phyloP scores from a whole-genome alignment of 1,140 invertebrate genomes.

The Drosophila suzukii region DNA sequence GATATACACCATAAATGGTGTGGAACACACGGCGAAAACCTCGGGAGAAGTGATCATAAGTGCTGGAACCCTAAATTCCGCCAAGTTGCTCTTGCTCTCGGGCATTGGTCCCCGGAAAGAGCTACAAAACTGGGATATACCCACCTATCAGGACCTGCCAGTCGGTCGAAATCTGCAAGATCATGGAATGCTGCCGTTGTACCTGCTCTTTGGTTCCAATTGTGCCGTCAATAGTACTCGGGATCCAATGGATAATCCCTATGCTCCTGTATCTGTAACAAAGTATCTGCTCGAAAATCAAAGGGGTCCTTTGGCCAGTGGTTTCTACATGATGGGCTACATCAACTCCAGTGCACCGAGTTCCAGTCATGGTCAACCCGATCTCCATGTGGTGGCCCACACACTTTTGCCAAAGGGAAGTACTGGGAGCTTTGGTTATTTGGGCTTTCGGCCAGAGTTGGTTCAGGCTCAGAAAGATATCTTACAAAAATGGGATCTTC shows the following conservation, averaged over 20 bases:
- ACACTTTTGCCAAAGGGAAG: slow-evolving; percentile 76
- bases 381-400: slow-evolving; percentile 72
- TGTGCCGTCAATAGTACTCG: slow-evolving; percentile 43
- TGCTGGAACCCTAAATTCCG: slow-evolving; percentile 86
- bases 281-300: slow-evolving; percentile 49
- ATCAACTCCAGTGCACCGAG: slow-evolving; percentile 65
- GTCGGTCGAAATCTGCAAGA: slow-evolving; percentile 90
- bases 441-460: slow-evolving; percentile 77
- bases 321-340: slow-evolving; percentile 78
- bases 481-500: slow-evolving; percentile 77
- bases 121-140: slow-evolving; percentile 84
- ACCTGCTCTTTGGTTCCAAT: slow-evolving; percentile 22
- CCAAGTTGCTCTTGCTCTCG: slow-evolving; percentile 87
- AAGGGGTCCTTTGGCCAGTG: slow-evolving; percentile 42
- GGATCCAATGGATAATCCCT: background rate
- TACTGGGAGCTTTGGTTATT: slow-evolving; percentile 53
- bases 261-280: slow-evolving; percentile 31
- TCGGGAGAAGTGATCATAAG: slow-evolving; percentile 85
- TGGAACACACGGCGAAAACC: slow-evolving; percentile 2
- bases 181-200: slow-evolving; percentile 85
- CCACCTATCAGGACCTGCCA: slow-evolving; percentile 86
- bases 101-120: slow-evolving; percentile 84
- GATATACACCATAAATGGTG: slow-evolving; percentile 86
- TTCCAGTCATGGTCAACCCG: slow-evolving; percentile 51
- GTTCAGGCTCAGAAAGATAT: slow-evolving; percentile 60